These are phyloP conservation scores for Cryptosula pallasiana DNA, from an alignment of 2,888 invertebrate genomes.

Conservation along the genomic window DNA sequence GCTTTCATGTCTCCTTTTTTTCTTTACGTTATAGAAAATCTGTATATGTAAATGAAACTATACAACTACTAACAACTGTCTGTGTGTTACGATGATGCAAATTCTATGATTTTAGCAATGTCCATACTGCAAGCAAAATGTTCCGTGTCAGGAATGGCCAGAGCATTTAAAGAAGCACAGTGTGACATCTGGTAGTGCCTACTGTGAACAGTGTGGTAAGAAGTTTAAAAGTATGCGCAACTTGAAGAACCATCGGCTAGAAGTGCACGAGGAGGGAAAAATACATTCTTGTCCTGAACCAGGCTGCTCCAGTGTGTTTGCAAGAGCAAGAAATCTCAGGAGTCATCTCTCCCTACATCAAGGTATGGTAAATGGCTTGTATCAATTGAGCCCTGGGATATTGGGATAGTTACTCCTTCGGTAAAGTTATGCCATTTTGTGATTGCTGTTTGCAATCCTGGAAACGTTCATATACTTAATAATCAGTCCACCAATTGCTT, in stretches of 20 bases:
- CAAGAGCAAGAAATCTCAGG: neutral
- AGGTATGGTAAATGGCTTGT: too few species aligned
- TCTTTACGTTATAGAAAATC: too few species aligned
- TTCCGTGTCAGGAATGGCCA: neutral
- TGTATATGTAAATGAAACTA: too few species aligned
- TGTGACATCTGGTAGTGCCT: neutral
- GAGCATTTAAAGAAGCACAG: neutral
- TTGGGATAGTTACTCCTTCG: too few species aligned
- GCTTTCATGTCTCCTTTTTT: too few species aligned
- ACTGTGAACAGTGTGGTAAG: slow-evolving; percentile 9
- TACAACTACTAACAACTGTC: too few species aligned
- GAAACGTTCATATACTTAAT: too few species aligned
- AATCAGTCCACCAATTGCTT: too few species aligned
- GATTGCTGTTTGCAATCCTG: too few species aligned
- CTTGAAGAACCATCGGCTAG: neutral
- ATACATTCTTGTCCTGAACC: neutral
- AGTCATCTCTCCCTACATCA: neutral
- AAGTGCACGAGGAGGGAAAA: neutral
- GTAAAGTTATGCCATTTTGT: too few species aligned
- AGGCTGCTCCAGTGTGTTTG: neutral
- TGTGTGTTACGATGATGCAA: too few species aligned
- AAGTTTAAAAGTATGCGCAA: slow-evolving; percentile 7
- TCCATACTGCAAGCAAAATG: neutral
- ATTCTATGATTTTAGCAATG: neutral
- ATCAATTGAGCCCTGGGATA: too few species aligned